A percentile compares a stretch with the other conserved stretches of the same genome.
phyloP scores from a whole-genome alignment of 2,888 invertebrate genomes.

The Prosopocoilus inquinatus region DNA sequence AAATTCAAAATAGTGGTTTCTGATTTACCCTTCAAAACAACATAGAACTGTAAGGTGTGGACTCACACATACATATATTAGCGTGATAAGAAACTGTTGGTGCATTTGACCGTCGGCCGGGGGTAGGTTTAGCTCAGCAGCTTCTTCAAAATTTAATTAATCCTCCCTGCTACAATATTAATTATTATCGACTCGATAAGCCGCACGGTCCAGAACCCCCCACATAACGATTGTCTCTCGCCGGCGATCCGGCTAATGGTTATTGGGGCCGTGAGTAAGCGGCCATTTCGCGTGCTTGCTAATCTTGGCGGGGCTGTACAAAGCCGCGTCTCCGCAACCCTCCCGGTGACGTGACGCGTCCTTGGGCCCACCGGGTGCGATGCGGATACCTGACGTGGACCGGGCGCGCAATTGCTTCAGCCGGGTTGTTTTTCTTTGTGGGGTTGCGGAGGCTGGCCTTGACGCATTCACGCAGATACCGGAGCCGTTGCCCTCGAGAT shows the following conservation, averaged over 20 bases:
- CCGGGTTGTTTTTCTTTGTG: too few species aligned
- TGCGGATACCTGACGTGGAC: too few species aligned
- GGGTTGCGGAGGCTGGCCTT: too few species aligned
- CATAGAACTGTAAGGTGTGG: too few species aligned
- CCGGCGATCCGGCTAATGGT: constrained; percentile 14
- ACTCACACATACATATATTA: too few species aligned
- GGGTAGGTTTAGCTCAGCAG: constrained; percentile 6
- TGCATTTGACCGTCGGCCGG: too few species aligned
- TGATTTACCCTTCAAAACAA: too few species aligned
- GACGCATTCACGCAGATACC: too few species aligned
- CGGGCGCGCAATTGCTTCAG: too few species aligned
- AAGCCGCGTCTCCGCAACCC: constrained; percentile 28
- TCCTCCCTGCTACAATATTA: constrained; percentile 6
- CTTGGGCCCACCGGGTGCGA: constrained; percentile 29
- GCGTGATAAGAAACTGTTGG: too few species aligned
- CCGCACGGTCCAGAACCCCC: background rate
- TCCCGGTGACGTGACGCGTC: constrained; percentile 29
- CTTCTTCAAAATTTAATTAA: constrained; percentile 13
- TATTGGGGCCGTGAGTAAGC: constrained; percentile 27
- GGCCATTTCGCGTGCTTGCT: constrained; percentile 34
- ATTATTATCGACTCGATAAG: constrained; percentile 7
- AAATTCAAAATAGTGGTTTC: too few species aligned
- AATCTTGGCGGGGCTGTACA: constrained; percentile 33
- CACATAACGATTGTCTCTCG: background rate
- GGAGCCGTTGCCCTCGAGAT: too few species aligned